Percentiles rank a stretch among this genome's conserved stretches.
phyloP scores from a whole-genome alignment of 2,113 vertebrate species.

The Mustelus asterias region DNA sequence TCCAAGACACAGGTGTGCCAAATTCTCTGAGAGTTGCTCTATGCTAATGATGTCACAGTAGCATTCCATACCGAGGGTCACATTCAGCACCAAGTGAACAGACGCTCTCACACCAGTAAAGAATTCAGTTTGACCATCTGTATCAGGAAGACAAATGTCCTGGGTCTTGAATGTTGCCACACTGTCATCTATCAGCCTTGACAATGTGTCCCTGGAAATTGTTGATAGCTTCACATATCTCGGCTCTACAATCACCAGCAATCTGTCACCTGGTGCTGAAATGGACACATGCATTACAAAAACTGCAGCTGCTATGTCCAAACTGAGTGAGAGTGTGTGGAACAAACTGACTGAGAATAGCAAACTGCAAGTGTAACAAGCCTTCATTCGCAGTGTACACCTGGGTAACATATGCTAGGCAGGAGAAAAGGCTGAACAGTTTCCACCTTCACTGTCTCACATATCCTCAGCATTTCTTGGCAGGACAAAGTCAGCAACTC shows the following conservation, averaged over 20 bases:
- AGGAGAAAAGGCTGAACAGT: background rate
- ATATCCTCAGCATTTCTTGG: background rate
- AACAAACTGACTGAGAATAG: background rate
- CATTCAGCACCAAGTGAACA: background rate
- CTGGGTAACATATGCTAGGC: background rate
- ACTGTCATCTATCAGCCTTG: background rate
- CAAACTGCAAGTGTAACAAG: background rate
- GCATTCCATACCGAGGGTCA: background rate
- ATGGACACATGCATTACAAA: background rate
- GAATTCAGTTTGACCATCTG: background rate
- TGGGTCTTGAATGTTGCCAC: background rate
- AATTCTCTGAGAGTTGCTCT: background rate
- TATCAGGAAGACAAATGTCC: background rate
- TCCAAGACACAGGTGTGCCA: background rate
- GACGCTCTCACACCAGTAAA: background rate
- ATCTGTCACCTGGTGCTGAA: background rate
- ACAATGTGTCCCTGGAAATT: background rate
- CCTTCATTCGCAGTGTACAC: background rate
- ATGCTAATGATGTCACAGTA: background rate
- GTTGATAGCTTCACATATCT: background rate
- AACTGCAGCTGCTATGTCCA: background rate
- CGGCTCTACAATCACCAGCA: background rate
- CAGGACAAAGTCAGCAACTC: background rate
- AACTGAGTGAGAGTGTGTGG: background rate
- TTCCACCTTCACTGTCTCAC: background rate